A percentile compares a stretch with the other conserved stretches of the same genome.
phyloP scores from a whole-genome alignment of 35 echinoderm and acorn worm species.

The Lytechinus pictus region DNA sequence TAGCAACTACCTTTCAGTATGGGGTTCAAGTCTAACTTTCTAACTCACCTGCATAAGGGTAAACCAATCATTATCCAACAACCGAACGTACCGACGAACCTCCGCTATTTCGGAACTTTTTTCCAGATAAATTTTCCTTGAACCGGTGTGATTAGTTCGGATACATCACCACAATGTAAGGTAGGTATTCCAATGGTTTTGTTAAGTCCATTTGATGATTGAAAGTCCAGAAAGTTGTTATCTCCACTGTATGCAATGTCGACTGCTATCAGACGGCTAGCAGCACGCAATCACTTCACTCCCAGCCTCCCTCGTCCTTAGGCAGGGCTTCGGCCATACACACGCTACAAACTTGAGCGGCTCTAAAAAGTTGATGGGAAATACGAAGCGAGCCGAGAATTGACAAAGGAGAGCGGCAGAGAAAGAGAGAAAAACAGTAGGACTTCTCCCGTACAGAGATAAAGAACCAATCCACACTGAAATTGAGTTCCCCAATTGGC shows the following conservation, averaged over 20 bases:
- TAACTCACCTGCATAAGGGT: not conserved
- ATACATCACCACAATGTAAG: not conserved
- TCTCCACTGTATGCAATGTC: not conserved
- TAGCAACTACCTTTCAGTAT: not conserved
- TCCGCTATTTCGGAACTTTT: not conserved
- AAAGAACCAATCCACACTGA: constrained; percentile 56
- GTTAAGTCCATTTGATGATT: not conserved
- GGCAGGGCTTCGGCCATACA: not conserved
- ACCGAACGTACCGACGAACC: not conserved
- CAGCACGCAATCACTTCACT: not conserved
- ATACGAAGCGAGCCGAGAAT: constrained; percentile 45
- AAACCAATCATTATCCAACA: constrained; percentile 21
- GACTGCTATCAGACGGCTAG: not conserved
- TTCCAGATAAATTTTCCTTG: not conserved
- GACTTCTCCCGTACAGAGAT: constrained; percentile 38
- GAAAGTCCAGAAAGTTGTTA: not conserved
- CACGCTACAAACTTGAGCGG: constrained; percentile 41
- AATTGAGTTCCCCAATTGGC: constrained; percentile 57
- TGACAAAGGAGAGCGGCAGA: constrained; percentile 52
- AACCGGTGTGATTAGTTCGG: not conserved
- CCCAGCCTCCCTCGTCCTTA: not conserved
- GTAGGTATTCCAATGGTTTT: constrained; percentile 6
- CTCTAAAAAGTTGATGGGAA: constrained; percentile 47
- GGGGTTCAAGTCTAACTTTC: constrained; percentile 25
- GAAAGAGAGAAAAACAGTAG: constrained; percentile 43